phyloP scores from a whole-genome alignment of 2,888 invertebrate genomes.

The Eupithecia dodoneata region DNA sequence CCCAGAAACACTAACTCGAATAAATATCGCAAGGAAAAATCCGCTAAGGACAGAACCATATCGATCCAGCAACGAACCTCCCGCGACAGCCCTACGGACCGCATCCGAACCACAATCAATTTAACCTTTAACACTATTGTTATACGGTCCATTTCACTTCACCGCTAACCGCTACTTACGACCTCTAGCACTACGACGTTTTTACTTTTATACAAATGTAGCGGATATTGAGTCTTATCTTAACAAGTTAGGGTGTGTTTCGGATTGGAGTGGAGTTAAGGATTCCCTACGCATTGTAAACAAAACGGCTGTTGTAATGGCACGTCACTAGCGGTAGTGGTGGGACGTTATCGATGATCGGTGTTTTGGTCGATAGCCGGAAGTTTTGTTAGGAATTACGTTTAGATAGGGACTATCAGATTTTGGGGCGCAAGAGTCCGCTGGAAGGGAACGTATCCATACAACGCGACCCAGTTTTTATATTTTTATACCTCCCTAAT shows the following conservation, averaged over 20 bases:
- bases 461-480: too few relatives aligned
- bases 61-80: constrained; percentile 33
- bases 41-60: constrained; percentile 35
- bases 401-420: constrained; percentile 5
- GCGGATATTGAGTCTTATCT: constrained; percentile 45
- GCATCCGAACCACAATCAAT: constrained; percentile 38
- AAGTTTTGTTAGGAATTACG: constrained; percentile 3
- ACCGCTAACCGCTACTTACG: constrained; percentile 42
- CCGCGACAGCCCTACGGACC: constrained; percentile 33
- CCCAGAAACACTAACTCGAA: constrained; percentile 1
- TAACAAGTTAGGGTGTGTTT: constrained; percentile 49
- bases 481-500: too few relatives aligned
- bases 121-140: constrained; percentile 40
- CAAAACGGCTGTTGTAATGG: constrained; percentile 82
- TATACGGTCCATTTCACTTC: constrained; percentile 42
- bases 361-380: constrained; percentile 13
- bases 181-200: constrained; percentile 22
- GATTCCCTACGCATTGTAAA: constrained; percentile 80
- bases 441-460: not conserved
- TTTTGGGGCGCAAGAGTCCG: not conserved
- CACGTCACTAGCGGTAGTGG: constrained; percentile 63
- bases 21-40: constrained; percentile 32
- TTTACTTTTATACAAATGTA: constrained; percentile 18
- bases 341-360: constrained; percentile 53
- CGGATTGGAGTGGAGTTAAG: constrained; percentile 39